Evolutionary conservation across 2,888 invertebrate species (phyloP).

Genomic region (Habrosyne pyritoides): DNA sequence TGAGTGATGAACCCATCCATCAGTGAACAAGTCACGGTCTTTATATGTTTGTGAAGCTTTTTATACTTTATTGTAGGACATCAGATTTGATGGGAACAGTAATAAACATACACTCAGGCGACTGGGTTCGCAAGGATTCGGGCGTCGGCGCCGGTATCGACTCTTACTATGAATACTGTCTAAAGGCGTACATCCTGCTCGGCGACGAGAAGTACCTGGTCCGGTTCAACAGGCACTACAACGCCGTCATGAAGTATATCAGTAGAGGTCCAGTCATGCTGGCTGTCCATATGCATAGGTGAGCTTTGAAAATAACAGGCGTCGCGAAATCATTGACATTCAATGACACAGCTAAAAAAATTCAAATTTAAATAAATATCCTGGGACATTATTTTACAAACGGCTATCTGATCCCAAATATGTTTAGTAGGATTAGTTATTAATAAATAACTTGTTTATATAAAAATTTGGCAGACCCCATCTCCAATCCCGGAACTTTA

Average conservation of each 20-base stretch:
- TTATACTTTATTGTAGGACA: slow-evolving; percentile 49
- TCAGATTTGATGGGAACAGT: slow-evolving; percentile 98
- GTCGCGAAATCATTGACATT: background rate
- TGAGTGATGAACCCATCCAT: too few species aligned
- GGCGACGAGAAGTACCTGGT: slow-evolving; percentile 97
- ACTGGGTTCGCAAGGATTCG: slow-evolving; percentile 98
- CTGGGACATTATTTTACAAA: too few species aligned
- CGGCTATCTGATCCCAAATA: too few species aligned
- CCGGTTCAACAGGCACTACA: slow-evolving; percentile 97
- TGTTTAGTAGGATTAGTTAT: too few species aligned
- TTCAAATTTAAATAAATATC: too few species aligned
- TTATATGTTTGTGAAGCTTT: too few species aligned
- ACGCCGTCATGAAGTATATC: slow-evolving; percentile 98
- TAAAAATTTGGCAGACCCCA: too few species aligned
- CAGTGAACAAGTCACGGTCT: background rate
- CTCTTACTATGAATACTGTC: slow-evolving; percentile 98
- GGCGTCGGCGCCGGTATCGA: slow-evolving; percentile 99
- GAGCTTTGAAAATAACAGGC: slow-evolving; percentile 13
- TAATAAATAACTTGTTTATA: background rate
- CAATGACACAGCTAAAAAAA: too few species aligned
- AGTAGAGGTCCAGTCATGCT: slow-evolving; percentile 97
- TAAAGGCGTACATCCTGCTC: slow-evolving; percentile 98
- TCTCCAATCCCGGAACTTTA: slow-evolving; percentile 96
- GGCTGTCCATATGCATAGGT: slow-evolving; percentile 97
- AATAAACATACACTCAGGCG: slow-evolving; percentile 98